Conservation (phyloP, 2,888 invertebrate genomes). For the Agapetus fuscipes region DNA sequence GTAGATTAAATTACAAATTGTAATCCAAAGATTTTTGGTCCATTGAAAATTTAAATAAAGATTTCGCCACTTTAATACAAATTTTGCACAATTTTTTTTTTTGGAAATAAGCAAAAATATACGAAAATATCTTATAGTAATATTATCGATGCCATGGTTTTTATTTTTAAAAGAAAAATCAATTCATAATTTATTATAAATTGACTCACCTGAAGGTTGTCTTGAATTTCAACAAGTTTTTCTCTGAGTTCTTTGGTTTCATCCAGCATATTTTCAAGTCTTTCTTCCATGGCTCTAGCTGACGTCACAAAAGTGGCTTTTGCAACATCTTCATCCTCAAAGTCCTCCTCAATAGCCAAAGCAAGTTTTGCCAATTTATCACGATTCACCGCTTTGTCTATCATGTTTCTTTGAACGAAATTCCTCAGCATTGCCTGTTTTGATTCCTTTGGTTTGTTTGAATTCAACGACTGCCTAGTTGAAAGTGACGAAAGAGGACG, state of each 20-base stretch:
- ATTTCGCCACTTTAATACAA: too few relatives aligned
- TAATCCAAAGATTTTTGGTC: too few relatives aligned
- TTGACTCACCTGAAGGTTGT: constrained; percentile 39
- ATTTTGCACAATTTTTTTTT: too few relatives aligned
- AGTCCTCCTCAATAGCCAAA: constrained; percentile 38
- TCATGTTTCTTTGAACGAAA: constrained; percentile 21
- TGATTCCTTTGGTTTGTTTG: constrained; percentile 27
- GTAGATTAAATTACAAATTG: too few relatives aligned
- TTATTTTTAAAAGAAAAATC: too few relatives aligned
- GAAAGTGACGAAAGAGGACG: constrained; percentile 23
- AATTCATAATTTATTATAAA: too few relatives aligned
- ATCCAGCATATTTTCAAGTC: constrained; percentile 37
- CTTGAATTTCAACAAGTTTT: constrained; percentile 40
- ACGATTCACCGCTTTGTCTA: constrained; percentile 32
- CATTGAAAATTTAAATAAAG: too few relatives aligned
- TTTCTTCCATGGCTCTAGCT: constrained; percentile 29
- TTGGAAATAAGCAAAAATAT: too few relatives aligned
- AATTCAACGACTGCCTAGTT: constrained; percentile 19
- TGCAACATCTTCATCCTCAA: constrained; percentile 23
- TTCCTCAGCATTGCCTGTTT: constrained; percentile 22
- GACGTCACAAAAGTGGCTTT: constrained; percentile 28
- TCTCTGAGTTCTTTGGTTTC: constrained; percentile 39
- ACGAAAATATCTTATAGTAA: too few relatives aligned
- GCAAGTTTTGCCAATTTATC: constrained; percentile 38
- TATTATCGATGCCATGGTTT: too few relatives aligned